Evolutionary conservation across 2,797 vertebrate genomes (phyloP), one percentile per base, ranked within the genome.

Genomic region (Erithacus rubecula): DNA sequence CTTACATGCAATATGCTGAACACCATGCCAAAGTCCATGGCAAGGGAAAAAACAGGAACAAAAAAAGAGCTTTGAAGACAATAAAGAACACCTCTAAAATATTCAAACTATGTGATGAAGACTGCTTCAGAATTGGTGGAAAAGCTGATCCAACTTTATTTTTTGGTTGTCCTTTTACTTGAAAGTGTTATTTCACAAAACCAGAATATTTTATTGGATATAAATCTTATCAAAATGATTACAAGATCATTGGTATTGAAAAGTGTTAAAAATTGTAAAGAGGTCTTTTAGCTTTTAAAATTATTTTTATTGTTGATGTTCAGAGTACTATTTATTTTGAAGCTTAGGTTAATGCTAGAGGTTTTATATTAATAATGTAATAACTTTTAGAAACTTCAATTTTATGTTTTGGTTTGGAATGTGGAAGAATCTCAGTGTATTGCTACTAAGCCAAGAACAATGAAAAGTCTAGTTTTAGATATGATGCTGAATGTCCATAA

Each of bases 1-100:
- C 15, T 17, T 24, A 24, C 0, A 4, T 0, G 2, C 2, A 9
- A 30, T n/a, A 24, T 43, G 24, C 32, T 65, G 37, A 69, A 52
- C 41, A 87, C 2, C 9, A 15, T 26, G 18, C 6, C 15, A 2
- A 67, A 72, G 11, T 32, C 43, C 10, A 63, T 24, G 37, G 15
- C 41, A 70, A 84, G 9, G 15, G 36, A 65, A 52, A 77, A 69
- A 56, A 21, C 5, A 44, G 12, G 19, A 47, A n/a, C n/a, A 39
- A 56, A 65, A 1, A 1, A 6, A 11, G 8, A 72, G 2, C 6
- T 87, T 78, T 80, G 47, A 69, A 69, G 55, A 69, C 6, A 52
- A 15, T 52, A 43, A 36, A 72, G 14, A 32, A 15, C 43, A 39
- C 0, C 5, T 43, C 3, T 47, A 9, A 68, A 55, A 4, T 55